Evolutionary conservation across 2,888 invertebrate species (phyloP).

Genomic region (Neoitamus cyanurus): DNA sequence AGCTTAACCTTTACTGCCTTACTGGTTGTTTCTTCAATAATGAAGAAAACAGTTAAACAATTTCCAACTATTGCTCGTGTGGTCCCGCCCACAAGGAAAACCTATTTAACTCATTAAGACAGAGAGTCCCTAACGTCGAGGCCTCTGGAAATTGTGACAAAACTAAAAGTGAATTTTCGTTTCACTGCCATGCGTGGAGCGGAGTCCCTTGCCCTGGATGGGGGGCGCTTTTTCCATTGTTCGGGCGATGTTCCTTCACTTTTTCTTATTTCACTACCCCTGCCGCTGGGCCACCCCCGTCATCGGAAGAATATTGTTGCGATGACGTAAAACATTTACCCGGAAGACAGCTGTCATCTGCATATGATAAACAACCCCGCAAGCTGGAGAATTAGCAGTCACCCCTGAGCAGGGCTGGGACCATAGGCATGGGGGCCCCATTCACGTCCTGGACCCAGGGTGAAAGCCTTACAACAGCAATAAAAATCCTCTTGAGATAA

Average conservation of each 20-base stretch:
- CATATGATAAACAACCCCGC: constrained; percentile 39
- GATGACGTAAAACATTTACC: constrained; percentile 40
- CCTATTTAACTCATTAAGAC: too few relatives aligned
- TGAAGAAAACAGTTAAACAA: too few relatives aligned
- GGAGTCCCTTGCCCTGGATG: neutral
- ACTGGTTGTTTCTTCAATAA: too few relatives aligned
- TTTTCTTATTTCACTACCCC: neutral
- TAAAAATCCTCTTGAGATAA: constrained; percentile 45
- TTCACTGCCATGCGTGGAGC: neutral
- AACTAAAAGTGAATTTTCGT: neutral
- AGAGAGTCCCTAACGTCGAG: too few relatives aligned
- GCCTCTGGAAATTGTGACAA: neutral
- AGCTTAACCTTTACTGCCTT: too few relatives aligned
- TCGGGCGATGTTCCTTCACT: neutral
- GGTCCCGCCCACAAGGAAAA: too few relatives aligned
- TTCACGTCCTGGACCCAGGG: neutral
- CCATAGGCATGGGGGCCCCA: neutral
- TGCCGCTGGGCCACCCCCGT: neutral
- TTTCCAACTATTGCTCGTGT: too few relatives aligned
- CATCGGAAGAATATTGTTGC: neutral
- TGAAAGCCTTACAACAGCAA: constrained; percentile 39
- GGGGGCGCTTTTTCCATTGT: neutral
- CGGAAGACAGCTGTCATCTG: constrained; percentile 47
- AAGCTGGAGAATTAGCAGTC: constrained; percentile 36
- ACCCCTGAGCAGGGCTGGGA: neutral